These are phyloP conservation scores for Pelusios castaneus DNA, from an alignment of 2,113 vertebrate species.

Conservation along the genomic window DNA sequence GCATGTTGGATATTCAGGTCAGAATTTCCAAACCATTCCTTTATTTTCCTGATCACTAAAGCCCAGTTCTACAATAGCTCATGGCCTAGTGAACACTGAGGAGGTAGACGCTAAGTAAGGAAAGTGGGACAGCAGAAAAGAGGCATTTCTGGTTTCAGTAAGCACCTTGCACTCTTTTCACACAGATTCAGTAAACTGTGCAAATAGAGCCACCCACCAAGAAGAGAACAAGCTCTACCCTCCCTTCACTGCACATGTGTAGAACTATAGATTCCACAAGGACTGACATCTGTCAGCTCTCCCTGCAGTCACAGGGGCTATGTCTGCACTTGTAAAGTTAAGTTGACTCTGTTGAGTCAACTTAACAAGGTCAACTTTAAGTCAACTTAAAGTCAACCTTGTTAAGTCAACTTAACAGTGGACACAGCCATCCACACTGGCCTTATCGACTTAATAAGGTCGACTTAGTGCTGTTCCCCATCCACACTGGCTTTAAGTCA, in stretches of 20 bases:
- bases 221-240: background rate
- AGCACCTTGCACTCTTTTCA: background rate
- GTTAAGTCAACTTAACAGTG: no score
- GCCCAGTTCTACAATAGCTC: background rate
- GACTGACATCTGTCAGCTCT: background rate
- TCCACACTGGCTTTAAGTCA: no score
- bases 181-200: background rate
- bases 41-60: background rate
- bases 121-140: background rate
- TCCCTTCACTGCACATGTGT: background rate
- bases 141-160: background rate
- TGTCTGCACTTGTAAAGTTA: no score
- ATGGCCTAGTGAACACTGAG: background rate
- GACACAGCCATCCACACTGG: no score
- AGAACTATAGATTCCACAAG: background rate
- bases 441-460: no score
- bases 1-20: accelerated
- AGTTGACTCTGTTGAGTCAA: no score
- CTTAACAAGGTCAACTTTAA: no score
- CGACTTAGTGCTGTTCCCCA: no score
- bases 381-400: no score
- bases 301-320: background rate
- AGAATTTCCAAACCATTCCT: background rate
- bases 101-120: background rate
- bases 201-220: background rate